Base-by-base conservation (phyloP, 2,113 vertebrate genomes). In the Lichenostomus cassidix region DNA sequence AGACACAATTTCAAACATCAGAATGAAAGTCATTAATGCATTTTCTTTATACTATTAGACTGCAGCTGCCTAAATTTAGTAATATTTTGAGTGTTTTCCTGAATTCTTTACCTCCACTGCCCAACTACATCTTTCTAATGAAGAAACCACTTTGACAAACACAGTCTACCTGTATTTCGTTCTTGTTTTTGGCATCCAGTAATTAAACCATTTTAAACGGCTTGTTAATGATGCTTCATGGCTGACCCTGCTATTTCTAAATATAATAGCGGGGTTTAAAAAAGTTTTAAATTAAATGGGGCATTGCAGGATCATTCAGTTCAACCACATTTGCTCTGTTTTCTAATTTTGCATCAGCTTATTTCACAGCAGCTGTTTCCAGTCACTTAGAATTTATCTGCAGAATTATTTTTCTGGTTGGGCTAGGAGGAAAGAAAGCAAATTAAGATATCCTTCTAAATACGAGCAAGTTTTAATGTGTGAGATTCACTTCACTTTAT, bases 311-410 rank as follows among this genome's bases (percentile, higher is more conserved):
- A 55, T 69, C 87, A 83, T 58, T 87, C 63, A 64, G n/a, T 55
- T 80, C 52, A 80, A 80, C 22, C 10, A 3, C 52, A 10, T 69
- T 92, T 83, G 24, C 31, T 85, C 46, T 89, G 7, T n/a, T 8
- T 47, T 95, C 35, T 91, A 39, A 90, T 83, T 87, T 89, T 94
- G 17, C 86, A 33, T n/a, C 0, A 0, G 35, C 20, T 52, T 74
- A 59, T 70, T 86, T 88, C 64, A 83, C n/a, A 75, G 75, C 79
- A 94, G 82, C 85, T 88, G 75, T 78, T 88, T 86, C 56, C 68
- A 77, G 79, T 52, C 85, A 60, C 9, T 10, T 64, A 56, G 68
- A 93, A 93, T 83, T 90, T 58, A 70, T 89, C 59, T 50, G 1
- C 39, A 64, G 59, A 90, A 67, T 83, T 90, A 42, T 59, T 82